Evolutionary conservation across 2,888 invertebrate genomes (phyloP).

Genomic region (Gandaritis pyraliata): DNA sequence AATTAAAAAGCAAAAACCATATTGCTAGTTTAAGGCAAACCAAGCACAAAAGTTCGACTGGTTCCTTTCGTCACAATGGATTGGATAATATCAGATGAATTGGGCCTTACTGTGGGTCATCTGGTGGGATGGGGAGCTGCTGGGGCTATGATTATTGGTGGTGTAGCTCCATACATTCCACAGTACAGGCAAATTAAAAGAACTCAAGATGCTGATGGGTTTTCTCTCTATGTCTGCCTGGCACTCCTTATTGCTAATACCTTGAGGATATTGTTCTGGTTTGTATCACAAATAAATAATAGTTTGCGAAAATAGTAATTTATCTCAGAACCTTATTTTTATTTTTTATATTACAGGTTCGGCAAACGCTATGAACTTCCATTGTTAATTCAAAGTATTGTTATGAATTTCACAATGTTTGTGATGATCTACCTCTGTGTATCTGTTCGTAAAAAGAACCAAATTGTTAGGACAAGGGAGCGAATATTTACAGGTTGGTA

Average conservation of each 20-base stretch:
- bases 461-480: slow-evolving; percentile 90
- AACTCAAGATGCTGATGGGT: slow-evolving; percentile 97
- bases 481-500: slow-evolving; percentile 92
- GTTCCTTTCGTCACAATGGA: slow-evolving; percentile 80
- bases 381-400: slow-evolving; percentile 96
- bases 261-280: slow-evolving; percentile 99
- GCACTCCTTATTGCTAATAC: slow-evolving; percentile 98
- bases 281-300: slow-evolving; percentile 64
- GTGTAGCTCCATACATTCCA: slow-evolving; percentile 97
- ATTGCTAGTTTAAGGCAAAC: background rate
- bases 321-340: background rate
- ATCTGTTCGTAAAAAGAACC: slow-evolving; percentile 91
- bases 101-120: slow-evolving; percentile 89
- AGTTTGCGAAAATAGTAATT: background rate
- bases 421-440: slow-evolving; percentile 97
- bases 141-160: slow-evolving; percentile 97
- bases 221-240: slow-evolving; percentile 98
- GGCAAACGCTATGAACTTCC: slow-evolving; percentile 98
- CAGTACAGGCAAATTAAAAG: slow-evolving; percentile 97
- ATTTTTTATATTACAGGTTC: slow-evolving; percentile 90
- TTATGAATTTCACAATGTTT: slow-evolving; percentile 99
- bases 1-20: background rate
- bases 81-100: slow-evolving; percentile 91
- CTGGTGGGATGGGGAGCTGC: slow-evolving; percentile 92
- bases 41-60: slow-evolving; percentile 7